Conservation (phyloP, 1,140 invertebrate genomes). For the Macrobrachium nipponense region DNA sequence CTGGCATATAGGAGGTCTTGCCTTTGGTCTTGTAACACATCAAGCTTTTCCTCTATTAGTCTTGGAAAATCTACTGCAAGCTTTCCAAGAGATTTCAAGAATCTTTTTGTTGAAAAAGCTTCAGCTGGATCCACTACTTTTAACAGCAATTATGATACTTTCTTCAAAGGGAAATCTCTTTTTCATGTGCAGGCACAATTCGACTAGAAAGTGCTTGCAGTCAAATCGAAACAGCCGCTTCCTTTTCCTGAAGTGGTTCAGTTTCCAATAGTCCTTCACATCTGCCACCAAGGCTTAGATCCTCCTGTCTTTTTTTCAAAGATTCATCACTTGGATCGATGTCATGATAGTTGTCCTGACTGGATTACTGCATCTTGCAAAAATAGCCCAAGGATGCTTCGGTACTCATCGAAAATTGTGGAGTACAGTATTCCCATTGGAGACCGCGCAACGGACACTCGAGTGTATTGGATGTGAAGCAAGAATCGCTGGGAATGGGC, state of each 20-base stretch:
- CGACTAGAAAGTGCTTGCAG: conserved; percentile 22
- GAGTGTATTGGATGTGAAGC: no score
- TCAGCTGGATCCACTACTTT: conserved; percentile 13
- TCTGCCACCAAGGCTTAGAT: conserved; percentile 32
- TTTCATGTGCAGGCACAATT: conserved; percentile 14
- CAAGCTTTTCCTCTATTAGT: conserved; percentile 2
- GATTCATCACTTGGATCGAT: conserved; percentile 1
- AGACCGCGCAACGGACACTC: no score
- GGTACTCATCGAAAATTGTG: no score
- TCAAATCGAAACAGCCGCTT: conserved; percentile 6
- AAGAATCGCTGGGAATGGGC: no score
- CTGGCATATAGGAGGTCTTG: conserved; percentile 21
- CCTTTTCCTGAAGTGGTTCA: conserved; percentile 27
- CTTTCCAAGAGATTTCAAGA: conserved; percentile 5
- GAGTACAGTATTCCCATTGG: no score
- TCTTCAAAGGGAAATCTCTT: conserved; percentile 30
- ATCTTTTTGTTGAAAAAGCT: conserved; percentile 1
- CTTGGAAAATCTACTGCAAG: conserved; percentile 6
- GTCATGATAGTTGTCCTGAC: background rate
- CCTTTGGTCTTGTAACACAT: conserved; percentile 18
- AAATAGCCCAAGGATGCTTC: background rate
- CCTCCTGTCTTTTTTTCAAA: conserved; percentile 16
- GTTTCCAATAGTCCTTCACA: conserved; percentile 19
- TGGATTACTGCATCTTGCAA: background rate
- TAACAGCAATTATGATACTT: conserved; percentile 18